Evolutionary conservation across 2,113 vertebrate species (phyloP).

Genomic region (Acinonyx jubatus): DNA sequence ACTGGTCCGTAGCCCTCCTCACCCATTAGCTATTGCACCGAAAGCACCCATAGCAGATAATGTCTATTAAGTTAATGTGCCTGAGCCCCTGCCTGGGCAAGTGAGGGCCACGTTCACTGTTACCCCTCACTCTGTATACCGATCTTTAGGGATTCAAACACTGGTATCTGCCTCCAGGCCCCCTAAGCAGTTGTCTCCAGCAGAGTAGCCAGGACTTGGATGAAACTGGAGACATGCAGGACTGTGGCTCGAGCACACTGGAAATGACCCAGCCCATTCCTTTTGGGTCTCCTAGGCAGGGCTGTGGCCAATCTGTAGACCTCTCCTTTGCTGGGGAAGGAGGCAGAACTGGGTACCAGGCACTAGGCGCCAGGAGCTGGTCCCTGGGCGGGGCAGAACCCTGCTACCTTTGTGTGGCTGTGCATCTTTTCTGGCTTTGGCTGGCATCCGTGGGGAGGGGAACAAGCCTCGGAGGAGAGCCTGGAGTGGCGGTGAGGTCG

Average conservation of each 20-base stretch:
- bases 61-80: not conserved
- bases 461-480: not conserved
- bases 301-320: not conserved
- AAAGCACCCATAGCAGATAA: not conserved
- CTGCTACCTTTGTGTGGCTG: not conserved
- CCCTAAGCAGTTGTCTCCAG: not conserved
- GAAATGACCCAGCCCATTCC: not conserved
- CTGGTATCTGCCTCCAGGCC: not conserved
- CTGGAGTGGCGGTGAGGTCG: not conserved
- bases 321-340: not conserved
- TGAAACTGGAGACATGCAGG: not conserved
- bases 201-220: not conserved
- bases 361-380: not conserved
- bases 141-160: not conserved
- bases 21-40: not conserved
- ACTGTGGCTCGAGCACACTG: not conserved
- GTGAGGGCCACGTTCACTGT: not conserved
- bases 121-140: not conserved
- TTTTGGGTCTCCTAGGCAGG: not conserved
- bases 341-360: not conserved
- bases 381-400: not conserved
- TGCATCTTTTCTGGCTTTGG: constrained; percentile 7
- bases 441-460: not conserved
- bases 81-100: not conserved
- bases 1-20: not conserved